These are phyloP conservation scores for Chrysotoxum bicinctum DNA, from an alignment of 2,888 invertebrate genomes.

Conservation along the genomic window DNA sequence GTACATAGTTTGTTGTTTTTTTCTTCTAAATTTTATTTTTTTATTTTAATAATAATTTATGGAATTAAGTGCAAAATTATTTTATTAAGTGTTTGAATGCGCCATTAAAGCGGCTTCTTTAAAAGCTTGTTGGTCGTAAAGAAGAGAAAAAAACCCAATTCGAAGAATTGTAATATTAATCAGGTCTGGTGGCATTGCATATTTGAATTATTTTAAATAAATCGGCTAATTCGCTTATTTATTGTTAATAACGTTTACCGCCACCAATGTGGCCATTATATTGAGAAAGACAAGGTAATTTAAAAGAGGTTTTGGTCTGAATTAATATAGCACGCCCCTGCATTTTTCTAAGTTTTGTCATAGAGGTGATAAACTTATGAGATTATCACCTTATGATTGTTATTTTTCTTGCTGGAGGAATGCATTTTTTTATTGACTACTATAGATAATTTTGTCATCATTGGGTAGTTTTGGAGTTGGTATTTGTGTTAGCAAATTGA, in stretches of 20 bases:
- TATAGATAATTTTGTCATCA: not conserved
- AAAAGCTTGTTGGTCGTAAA: constrained; percentile 54
- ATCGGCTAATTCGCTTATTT: constrained; percentile 62
- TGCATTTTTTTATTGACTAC: not conserved
- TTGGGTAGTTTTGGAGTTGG: not conserved
- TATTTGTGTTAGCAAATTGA: constrained; percentile 2
- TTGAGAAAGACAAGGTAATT: constrained; percentile 34
- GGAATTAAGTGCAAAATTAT: constrained; percentile 71
- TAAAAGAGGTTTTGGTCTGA: constrained; percentile 10
- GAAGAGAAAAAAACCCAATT: constrained; percentile 39
- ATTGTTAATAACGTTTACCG: constrained; percentile 40
- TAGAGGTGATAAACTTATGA: constrained; percentile 17
- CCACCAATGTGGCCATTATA: not conserved
- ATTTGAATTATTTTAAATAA: constrained; percentile 39
- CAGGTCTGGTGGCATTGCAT: constrained; percentile 31
- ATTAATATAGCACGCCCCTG: not conserved
- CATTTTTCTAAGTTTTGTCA: not conserved
- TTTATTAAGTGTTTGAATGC: constrained; percentile 71
- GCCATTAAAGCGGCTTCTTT: constrained; percentile 64
- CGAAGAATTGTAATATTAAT: constrained; percentile 10
- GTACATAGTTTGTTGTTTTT: constrained; percentile 6
- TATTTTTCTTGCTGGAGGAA: not conserved
- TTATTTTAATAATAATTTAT: constrained; percentile 52
- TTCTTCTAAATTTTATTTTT: not conserved
- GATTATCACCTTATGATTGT: constrained; percentile 1